Evolutionary conservation across 2,888 invertebrate genomes (phyloP).

Genomic region (Tortrix viridana): DNA sequence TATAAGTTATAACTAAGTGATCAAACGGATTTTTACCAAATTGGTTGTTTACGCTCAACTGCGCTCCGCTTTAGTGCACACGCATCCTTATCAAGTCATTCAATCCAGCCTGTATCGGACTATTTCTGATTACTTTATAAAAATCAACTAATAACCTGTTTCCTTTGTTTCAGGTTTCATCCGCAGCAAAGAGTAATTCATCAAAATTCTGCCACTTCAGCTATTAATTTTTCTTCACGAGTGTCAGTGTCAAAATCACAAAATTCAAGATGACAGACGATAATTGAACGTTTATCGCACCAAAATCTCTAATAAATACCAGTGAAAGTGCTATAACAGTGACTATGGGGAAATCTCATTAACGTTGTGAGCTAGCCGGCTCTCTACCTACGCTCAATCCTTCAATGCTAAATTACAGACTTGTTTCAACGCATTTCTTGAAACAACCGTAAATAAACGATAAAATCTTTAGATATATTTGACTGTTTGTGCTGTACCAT

Average conservation of each 20-base stretch:
- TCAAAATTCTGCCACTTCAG: constrained; percentile 31
- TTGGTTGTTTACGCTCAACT: too few species aligned
- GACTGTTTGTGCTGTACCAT: constrained; percentile 73
- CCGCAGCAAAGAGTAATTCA: constrained; percentile 21
- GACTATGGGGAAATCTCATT: constrained; percentile 50
- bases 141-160: constrained; percentile 13
- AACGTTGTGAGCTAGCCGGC: constrained; percentile 63
- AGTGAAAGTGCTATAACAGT: constrained; percentile 26
- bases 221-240: constrained; percentile 8
- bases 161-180: constrained; percentile 57
- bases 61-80: too few species aligned
- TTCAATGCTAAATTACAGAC: constrained; percentile 95
- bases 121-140: too few species aligned
- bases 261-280: constrained; percentile 68
- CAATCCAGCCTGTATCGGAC: too few species aligned
- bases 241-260: constrained; percentile 35
- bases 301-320: constrained; percentile 15
- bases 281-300: constrained; percentile 57
- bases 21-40: too few species aligned
- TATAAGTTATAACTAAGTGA: too few species aligned
- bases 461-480: constrained; percentile 42
- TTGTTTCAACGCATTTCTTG: constrained; percentile 95
- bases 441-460: constrained; percentile 92
- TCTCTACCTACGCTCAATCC: constrained; percentile 62
- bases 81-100: too few species aligned